Base-by-base conservation (phyloP, 2,797 vertebrate species). In the Apogon hyalosoma region DNA sequence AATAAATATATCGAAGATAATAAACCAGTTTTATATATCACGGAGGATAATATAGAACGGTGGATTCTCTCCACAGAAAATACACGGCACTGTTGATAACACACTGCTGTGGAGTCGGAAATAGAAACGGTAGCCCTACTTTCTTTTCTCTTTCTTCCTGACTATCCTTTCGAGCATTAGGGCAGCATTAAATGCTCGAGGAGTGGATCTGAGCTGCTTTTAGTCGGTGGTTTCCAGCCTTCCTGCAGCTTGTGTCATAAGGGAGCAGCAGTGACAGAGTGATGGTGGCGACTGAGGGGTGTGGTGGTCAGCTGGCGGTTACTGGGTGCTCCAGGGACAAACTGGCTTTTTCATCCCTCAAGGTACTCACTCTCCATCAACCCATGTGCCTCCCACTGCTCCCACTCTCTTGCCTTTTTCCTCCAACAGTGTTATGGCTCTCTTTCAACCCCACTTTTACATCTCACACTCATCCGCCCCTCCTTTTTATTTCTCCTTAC, bases 301-400 rank as follows among this genome's bases (percentile, higher is more conserved):
- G 55, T 18, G 51, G 72, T 61, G 78, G 76, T 79, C 42, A 12
- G 11, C 59, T 66, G 56, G 36, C 7, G 63, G 69, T 62, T 51
- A 55, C 8, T n/a, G 65, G 71, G 56, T 21, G 38, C 76, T 79
- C 70, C 63, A 65, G 73, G 79, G 82, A 77, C 73, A 70, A 70
- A 58, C 71, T 66, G 7, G 66, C 36, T 47, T 67, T 63, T 53
- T 59, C 63, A 43, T 62, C 33, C 49, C 62, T 67, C 55, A 15
- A 7, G 21, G 40, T 57, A 13, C 60, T 62, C 58, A 1, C 24
- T 50, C 71, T 69, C 67, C 66, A 73, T 80, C 76, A 69, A 16
- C 48, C 41, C 28, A 24, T 28, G 31, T 39, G 40, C 21, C 71
- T 63, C 55, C 60, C 59, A 45, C 16, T 19, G 21, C 61, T 36